Conservation (phyloP, 2,888 invertebrate genomes). For the Ashinkailepas kermadecensis region DNA sequence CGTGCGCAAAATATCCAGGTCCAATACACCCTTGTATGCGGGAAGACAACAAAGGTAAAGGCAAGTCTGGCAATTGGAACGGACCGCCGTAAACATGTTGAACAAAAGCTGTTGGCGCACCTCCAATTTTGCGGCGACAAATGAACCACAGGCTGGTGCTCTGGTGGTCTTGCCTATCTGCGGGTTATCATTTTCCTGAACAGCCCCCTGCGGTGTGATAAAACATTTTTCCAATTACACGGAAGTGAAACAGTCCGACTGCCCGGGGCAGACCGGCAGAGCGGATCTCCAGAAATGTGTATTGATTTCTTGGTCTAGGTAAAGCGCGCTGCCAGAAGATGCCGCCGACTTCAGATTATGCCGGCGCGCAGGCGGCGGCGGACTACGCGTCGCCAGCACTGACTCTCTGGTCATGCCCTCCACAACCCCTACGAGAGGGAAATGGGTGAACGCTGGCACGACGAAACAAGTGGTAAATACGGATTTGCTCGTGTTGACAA, state of each 20-base stretch:
- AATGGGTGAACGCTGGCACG: too few relatives aligned
- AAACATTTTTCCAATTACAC: conserved; percentile 21
- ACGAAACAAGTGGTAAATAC: too few relatives aligned
- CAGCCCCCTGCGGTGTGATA: background rate
- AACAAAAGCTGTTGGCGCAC: background rate
- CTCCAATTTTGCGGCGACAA: background rate
- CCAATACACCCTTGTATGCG: too few relatives aligned
- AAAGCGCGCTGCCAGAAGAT: conserved; percentile 4
- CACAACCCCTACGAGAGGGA: too few relatives aligned
- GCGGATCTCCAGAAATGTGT: conserved; percentile 5
- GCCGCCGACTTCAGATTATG: background rate
- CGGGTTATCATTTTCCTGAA: background rate
- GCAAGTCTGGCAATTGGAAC: background rate
- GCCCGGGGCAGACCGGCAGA: background rate
- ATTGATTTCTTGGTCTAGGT: conserved; percentile 17
- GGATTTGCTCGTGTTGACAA: too few relatives aligned
- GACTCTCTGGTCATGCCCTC: too few relatives aligned
- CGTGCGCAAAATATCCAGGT: too few relatives aligned
- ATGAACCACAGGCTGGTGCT: background rate
- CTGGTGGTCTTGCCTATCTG: background rate
- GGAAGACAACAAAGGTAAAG: too few relatives aligned
- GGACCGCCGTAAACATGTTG: background rate
- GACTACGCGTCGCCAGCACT: background rate
- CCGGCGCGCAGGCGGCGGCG: background rate
- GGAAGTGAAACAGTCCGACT: background rate